Evolutionary conservation across 1,140 invertebrate species (phyloP), one percentile per base, ranked within the genome.

Genomic region (Ceratosolen fusciceps): DNA sequence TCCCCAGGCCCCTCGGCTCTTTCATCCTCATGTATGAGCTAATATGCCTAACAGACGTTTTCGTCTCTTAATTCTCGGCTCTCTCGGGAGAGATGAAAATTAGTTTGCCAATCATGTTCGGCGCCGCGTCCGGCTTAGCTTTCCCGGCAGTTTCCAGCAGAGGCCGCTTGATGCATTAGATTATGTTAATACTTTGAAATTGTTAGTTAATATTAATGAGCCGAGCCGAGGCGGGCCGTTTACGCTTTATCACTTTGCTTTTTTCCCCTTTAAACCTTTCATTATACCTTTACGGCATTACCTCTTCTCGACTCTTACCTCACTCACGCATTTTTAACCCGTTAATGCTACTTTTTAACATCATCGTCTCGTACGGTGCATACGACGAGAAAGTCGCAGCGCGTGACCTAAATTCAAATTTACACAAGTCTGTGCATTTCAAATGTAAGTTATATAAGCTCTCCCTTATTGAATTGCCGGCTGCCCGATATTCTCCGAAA

Each of bases 41-140:
- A 26, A 31, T 58, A 37, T 74, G 0, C 43, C 34, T 58, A 43
- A 24, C 52, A 60, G 52, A 60, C 72, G 56, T 60, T 60, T 43
- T 74, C 52, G 34, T 39, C 31, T 60, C 72, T 74, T 74, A 74
- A 60, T 74, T 58, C 39, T 26, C 54, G 34, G 7, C 54, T 4
- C 10, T n/a, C 52, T 60, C 31, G 52, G n/a, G 21, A 9, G 26
- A 72, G 43, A 14, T 21, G 49, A 31, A 31, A 54, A 72, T 72
- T 72, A 31, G 47, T 54, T 72, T 21, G 26, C 26, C 70, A 72
- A 72, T 54, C 60, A 37, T 37, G 16, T 65, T 5, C 4, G 16
- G 31, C n/a, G 31, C 16, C 2, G 9, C n/a, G 60, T 37, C 9
- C 60, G 7, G 4, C 7, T 31, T n/a, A 19, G 10, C n/a, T 65